Evolutionary conservation across 2,888 invertebrate genomes (phyloP).

Genomic region (Synergus japonicus): DNA sequence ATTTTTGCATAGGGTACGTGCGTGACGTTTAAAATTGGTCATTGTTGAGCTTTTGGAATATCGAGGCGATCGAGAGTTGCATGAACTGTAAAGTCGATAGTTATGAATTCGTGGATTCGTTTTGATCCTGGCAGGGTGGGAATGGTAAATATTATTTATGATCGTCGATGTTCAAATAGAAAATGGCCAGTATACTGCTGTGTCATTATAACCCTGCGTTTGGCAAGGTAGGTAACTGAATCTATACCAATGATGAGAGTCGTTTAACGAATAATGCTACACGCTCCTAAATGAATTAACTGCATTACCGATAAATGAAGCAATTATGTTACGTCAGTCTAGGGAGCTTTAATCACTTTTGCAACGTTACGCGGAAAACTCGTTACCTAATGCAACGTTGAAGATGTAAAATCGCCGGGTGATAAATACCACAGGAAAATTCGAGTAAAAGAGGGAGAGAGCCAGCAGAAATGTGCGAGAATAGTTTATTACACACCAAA

Average conservation of each 20-base stretch:
- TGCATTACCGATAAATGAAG: conserved; percentile 35
- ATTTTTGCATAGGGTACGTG: background rate
- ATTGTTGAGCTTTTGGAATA: background rate
- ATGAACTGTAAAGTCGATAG: conserved; percentile 10
- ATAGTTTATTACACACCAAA: conserved; percentile 22
- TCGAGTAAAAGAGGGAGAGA: conserved; percentile 1
- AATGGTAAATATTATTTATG: conserved; percentile 22
- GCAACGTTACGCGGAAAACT: conserved; percentile 31
- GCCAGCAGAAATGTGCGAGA: background rate
- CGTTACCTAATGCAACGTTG: conserved; percentile 38
- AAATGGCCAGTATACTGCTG: background rate
- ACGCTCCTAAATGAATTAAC: conserved; percentile 32
- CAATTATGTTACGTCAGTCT: conserved; percentile 39
- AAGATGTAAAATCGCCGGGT: conserved; percentile 35
- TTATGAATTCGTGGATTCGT: conserved; percentile 11
- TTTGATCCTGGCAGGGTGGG: background rate
- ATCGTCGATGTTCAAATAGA: background rate
- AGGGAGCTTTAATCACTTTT: conserved; percentile 30
- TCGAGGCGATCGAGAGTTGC: background rate
- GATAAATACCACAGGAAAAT: conserved; percentile 39
- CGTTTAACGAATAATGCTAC: conserved; percentile 26
- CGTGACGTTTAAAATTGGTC: conserved; percentile 1
- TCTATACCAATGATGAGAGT: conserved; percentile 14
- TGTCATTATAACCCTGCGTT: background rate
- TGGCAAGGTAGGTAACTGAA: conserved; percentile 1